Base-by-base conservation (phyloP, 2,113 vertebrate species). In the Sturnira hondurensis region DNA sequence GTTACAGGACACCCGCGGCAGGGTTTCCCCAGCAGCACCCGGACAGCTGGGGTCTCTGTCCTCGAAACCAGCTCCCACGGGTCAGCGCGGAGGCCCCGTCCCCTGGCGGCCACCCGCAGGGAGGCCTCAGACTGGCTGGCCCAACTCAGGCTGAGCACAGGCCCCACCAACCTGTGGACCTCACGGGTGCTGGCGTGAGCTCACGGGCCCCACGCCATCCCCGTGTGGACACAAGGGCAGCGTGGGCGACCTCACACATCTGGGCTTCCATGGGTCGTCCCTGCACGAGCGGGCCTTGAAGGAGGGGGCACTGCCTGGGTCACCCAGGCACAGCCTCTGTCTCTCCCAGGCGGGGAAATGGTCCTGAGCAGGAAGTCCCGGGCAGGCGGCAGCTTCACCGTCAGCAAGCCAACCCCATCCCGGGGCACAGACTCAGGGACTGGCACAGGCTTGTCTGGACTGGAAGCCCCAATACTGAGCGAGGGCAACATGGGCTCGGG, bases 181-280 rank as follows among this genome's bases (percentile, higher is more conserved):
- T 22, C 71, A 54, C 7, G 31, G 71, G 15, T 20, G 4, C 4
- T 0, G 4, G 52, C 22, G 12, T 0, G 16, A 22, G 20, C 36
- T 70, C 50, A 6, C 15, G 8, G 43, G 9, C 43, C 28, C 43
- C 71, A 9, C 41, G 28, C 41, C 41, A 28, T 28, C 71, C 26
- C 4, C 7, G 16, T 10, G 43, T 4, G 15, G 71, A 74, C 71
- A 74, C 71, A 47, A 31, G 16, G 8, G 28, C 43, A 5, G 71
- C 9, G 28, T 50, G 31, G 43, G 43, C 4, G 43, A 33, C 73
- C 33, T 33, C 73, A 5, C 47, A 33, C 0, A 1, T n/a, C 73
- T n/a, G 61, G 24, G 5, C 50, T 17, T 9, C 31, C 61, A 41
- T 61, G 20, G 1, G 1, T 11, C 7, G 0, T 5, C 36, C n/a